Evolutionary conservation across 2,113 vertebrate genomes (phyloP), one percentile per base, ranked within the genome.

Genomic region (Marmota monax): DNA sequence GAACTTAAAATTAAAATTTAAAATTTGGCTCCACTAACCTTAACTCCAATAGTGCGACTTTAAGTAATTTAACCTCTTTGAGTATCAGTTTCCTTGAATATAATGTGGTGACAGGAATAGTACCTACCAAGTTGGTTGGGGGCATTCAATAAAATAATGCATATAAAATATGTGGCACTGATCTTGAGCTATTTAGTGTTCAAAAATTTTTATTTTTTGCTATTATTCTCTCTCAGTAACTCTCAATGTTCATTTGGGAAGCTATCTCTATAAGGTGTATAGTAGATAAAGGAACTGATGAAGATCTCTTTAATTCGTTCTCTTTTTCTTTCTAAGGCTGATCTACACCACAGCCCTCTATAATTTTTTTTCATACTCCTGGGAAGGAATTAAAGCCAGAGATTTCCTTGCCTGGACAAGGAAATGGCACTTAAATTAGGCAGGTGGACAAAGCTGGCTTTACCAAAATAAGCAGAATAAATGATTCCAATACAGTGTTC

Each of bases 81-180:
- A 86, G 39, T 27, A 78, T 65, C 32, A 42, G 18, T 73, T 96
- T 97, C 63, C 76, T 77, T 11, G 80, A 94, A 34, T 69, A 48
- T 29, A 58, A 92, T 79, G 34, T 51, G 3, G 56, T 42, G 37
- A 58, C 23, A 58, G 39, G 39, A 61, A 88, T 7, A 80, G 32
- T 10, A 67, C 25, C 25, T 69, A 51, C 6, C 17, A 39, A 23
- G 73, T 56, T 22, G 45, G 5, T 53, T 69, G 22, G 85, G 58
- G 67, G 56, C 45, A 95, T 39, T 90, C 70, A 84, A n/a, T 61
- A 58, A 95, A 53, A 79, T 84, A 69, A 45, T 42, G 4, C 39
- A 70, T 61, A 37, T 56, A 70, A 53, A 86, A 48, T 77, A 69
- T 25, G 37, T 79, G 48, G 10, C 18, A 69, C 8, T 25, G 34